phyloP scores from a whole-genome alignment of 1,140 invertebrate species.

The Drosophila willistoni region DNA sequence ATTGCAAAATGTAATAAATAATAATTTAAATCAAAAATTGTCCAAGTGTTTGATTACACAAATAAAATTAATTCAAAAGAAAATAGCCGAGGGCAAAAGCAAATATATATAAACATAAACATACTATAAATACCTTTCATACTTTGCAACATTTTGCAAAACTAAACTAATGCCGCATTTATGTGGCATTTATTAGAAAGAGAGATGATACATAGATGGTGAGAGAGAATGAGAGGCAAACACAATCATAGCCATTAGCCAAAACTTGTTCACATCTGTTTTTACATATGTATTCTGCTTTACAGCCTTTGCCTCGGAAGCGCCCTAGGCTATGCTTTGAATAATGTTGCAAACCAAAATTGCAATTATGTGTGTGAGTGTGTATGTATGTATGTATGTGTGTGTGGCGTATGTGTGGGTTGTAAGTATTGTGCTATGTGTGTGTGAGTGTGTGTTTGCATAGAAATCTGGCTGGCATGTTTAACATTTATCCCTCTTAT shows the following conservation, averaged over 20 bases:
- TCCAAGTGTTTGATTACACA: constrained; percentile 17
- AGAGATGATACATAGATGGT: background rate
- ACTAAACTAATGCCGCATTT: constrained; percentile 33
- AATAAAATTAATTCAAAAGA: constrained; percentile 21
- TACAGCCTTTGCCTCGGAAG: constrained; percentile 45
- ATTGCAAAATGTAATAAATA: constrained; percentile 2
- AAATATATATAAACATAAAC: background rate
- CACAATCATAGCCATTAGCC: constrained; percentile 58
- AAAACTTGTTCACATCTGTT: constrained; percentile 69
- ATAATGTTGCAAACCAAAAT: constrained; percentile 52
- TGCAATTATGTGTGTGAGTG: constrained; percentile 13
- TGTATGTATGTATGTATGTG: constrained; percentile 6
- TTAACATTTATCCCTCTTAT: constrained; percentile 55
- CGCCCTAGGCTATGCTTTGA: constrained; percentile 66
- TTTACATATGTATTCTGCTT: constrained; percentile 71
- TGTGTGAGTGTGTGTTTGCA: constrained; percentile 34
- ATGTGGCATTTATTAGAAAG: constrained; percentile 44
- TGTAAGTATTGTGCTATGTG: background rate
- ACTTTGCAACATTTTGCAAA: constrained; percentile 22
- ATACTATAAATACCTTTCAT: constrained; percentile 10
- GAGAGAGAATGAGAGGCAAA: constrained; percentile 1
- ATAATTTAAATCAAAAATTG: constrained; percentile 11
- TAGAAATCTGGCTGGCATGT: constrained; percentile 57
- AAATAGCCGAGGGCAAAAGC: background rate
- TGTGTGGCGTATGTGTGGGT: background rate